These are phyloP conservation scores for Sander vitreus DNA, from an alignment of 2,113 vertebrate genomes.

Conservation along the genomic window DNA sequence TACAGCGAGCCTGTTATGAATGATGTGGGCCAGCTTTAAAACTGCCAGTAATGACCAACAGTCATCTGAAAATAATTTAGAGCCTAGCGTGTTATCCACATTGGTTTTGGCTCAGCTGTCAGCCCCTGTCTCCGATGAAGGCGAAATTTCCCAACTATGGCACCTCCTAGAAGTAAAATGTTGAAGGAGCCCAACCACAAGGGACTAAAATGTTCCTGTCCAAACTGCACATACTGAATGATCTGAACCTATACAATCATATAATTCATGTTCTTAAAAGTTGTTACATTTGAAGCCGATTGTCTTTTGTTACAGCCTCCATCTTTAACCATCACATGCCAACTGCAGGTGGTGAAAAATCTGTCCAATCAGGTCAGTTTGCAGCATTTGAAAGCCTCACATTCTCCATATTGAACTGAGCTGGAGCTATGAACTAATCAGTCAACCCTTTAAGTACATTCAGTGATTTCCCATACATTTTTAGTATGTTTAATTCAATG, in stretches of 20 bases:
- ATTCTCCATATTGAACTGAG: background rate
- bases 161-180: background rate
- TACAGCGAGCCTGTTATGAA: slow-evolving; percentile 3
- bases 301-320: background rate
- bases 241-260: background rate
- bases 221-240: background rate
- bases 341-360: background rate
- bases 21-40: slow-evolving; percentile 26
- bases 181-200: background rate
- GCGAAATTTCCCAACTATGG: slow-evolving; percentile 1
- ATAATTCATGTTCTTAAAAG: background rate
- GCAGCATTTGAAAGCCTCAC: slow-evolving; percentile 1
- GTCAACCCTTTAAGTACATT: background rate
- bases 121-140: slow-evolving; percentile 6
- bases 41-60: slow-evolving; percentile 56
- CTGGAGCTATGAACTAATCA: background rate
- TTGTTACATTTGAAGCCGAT: background rate
- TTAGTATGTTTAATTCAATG: background rate
- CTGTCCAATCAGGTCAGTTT: background rate
- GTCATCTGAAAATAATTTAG: slow-evolving; percentile 52
- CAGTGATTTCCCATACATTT: background rate
- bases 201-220: background rate
- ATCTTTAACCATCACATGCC: background rate
- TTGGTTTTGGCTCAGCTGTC: slow-evolving; percentile 45
- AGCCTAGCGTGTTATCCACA: slow-evolving; percentile 28